Base-by-base conservation (phyloP, 2,797 vertebrate genomes). In the Cryptoprocta ferox region DNA sequence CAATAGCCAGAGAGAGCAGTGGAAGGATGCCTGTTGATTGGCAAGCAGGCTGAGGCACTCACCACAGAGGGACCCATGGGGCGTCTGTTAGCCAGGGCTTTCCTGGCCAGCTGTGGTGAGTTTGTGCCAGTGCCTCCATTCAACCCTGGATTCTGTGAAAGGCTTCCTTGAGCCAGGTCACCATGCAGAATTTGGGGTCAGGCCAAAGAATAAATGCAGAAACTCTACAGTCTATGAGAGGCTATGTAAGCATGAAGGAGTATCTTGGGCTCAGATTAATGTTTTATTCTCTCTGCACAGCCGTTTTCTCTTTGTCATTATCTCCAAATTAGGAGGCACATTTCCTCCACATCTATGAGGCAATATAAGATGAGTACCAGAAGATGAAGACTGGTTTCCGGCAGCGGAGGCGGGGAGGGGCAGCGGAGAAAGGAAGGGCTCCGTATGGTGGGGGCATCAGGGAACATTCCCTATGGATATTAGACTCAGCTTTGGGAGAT, bases 21-120 rank as follows among this genome's bases (percentile, higher is more conserved):
- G 5, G 1, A 1, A 78, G 7, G 79, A 42, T 0, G 0, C 53
- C 39, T 3, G 13, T 35, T n/a, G 24, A 42, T 39, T 42, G 45
- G 37, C 56, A 50, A 37, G 42, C 30, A 16, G 68, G 70, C 71
- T 11, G 65, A 76, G 19, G 45, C 30, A 35, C 26, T 53, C 3
- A 37, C 76, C 30, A 5, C 18, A 82, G 56, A 86, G 61, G 26
- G 28, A 26, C 63, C 79, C 19, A 9, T 1, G 28, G 48, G 65
- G 56, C 0, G 1, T 21, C 80, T 1, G 7, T 75, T 10, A 86
- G 42, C 75, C 73, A 78, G 42, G 48, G 35, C 45, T 68, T 89
- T 75, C 28, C 48, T 83, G 73, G 85, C 11, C 70, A 83, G n/a
- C 45, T 19, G 5, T 48, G 18, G n/a, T 32, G 61, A 73, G 39